These are phyloP conservation scores for Mormyrus lacerda DNA, from an alignment of 2,113 vertebrate species.

Conservation along the genomic window DNA sequence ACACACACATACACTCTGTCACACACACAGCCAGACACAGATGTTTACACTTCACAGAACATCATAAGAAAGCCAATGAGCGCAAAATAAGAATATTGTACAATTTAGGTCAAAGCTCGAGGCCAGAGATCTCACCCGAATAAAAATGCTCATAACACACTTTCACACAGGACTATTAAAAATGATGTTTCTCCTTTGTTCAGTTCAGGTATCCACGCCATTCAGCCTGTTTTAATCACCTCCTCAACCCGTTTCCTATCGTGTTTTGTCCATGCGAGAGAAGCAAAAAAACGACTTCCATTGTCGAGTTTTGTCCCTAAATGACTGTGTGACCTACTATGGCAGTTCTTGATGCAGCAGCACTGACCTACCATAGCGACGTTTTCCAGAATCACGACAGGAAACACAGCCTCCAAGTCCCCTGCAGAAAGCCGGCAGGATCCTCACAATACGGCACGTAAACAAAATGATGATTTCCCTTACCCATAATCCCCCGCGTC, in stretches of 20 bases:
- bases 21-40: background rate
- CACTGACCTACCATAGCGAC: background rate
- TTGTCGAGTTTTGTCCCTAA: background rate
- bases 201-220: background rate
- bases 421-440: background rate
- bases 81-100: background rate
- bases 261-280: background rate
- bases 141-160: slow-evolving; percentile 16
- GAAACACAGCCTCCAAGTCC: background rate
- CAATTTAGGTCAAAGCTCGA: background rate
- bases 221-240: background rate
- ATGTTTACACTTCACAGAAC: background rate
- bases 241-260: background rate
- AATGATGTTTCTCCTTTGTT: slow-evolving; percentile 8
- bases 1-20: too few species aligned
- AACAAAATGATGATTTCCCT: background rate
- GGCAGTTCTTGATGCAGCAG: background rate
- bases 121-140: background rate
- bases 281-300: background rate
- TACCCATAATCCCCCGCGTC: background rate
- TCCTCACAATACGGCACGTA: background rate
- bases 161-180: background rate
- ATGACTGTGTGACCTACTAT: background rate
- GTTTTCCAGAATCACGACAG: background rate
- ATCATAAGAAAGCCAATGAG: background rate